Evolutionary conservation across 92 coral and sea anemone species (phyloP), one percentile per base, ranked within the genome.

Genomic region (Palythoa grandiflora): DNA sequence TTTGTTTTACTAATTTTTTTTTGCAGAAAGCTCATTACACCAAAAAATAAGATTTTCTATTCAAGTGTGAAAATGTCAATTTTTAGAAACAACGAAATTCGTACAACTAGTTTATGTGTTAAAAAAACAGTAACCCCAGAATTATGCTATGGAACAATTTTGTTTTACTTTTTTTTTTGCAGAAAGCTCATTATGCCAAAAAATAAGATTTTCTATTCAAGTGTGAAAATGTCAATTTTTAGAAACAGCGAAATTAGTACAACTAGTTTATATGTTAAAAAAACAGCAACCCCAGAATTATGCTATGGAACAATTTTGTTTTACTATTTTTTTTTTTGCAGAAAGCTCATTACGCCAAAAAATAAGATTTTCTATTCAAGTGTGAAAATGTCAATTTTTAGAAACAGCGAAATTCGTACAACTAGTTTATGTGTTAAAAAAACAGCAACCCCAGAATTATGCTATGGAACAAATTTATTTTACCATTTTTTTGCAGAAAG

Each of bases 181-280:
- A 96, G 99, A 92, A 38, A 92, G 94, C 85, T 97, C 98, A 61
- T 59, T 91, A 14, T 92, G 96, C 73, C n/a, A n/a, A n/a, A 66
- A 6, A 28, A 28, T 28, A 28, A 28, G 28, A 28, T 28, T 28
- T 28, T 28, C 28, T 20, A 7, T 44, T 44, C 50, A 44, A 12
- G 39, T 14, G 60, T 44, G 50, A 44, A 44, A 44, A 44, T 44
- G 7, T 44, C 50, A 44, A 44, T 5, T 44, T 44, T 44, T 44
- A 44, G 50, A 44, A 44, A 44, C 50, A 44, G 5, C 50, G 7
- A 44, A 44, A 8, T 44, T 44, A 3, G 7, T 4, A 44, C 50
- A 8, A 44, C 5, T 44, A 44, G 50, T 44, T 5, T 44, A 44
- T 5, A 6, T 44, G 7, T 44, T 44, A 20, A 44, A 44, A 1